Base-by-base conservation (phyloP, 2,888 invertebrate species). In the Luperina testacea region DNA sequence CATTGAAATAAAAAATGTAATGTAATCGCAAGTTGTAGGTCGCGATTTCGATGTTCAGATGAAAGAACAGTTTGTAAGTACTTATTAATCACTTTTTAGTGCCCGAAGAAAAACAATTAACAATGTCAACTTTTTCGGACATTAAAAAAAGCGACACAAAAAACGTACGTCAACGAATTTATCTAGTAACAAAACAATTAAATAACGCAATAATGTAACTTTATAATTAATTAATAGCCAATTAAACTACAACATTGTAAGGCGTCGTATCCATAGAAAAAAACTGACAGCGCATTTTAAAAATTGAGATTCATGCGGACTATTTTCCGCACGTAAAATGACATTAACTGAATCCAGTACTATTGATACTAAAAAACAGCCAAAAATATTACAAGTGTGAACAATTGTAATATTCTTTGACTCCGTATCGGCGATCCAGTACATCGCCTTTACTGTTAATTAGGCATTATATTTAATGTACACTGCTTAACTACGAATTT, bases 401-500 rank as follows among this genome's bases (percentile, higher is more conserved):
- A 69, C 76, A 77, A 77, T 65, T 82, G 85, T 87, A 90, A 87
- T 84, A 88, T 87, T 80, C 68, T 86, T 82, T 88, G 89, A 78
- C 89, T 71, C 3, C 59, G 24, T 72, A 65, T 77, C 51, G 85
- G 82, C 83, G 90, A 89, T 81, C 76, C 76, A 80, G 77, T 87
- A 86, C 76, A 87, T 90, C 93, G 91, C 93, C 90, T 87, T 83
- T 87, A 91, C 90, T 92, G 87, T 91, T 92, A 92, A 93, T 94
- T 95, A 96, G 95, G 95, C 95, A 92, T 95, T 92, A 94, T 92
- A 91, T 91, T 94, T 93, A 94, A 94, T 94, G 93, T 96, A 96
- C 95, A 96, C 94, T 94, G 95, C 96, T 96, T 96, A 97, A 93
- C 95, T 97, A 97, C 92, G 93, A 96, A 93, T 90, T 95, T 95